Evolutionary conservation across 1,140 invertebrate species (phyloP).

Genomic region (Ceratosolen fusciceps): DNA sequence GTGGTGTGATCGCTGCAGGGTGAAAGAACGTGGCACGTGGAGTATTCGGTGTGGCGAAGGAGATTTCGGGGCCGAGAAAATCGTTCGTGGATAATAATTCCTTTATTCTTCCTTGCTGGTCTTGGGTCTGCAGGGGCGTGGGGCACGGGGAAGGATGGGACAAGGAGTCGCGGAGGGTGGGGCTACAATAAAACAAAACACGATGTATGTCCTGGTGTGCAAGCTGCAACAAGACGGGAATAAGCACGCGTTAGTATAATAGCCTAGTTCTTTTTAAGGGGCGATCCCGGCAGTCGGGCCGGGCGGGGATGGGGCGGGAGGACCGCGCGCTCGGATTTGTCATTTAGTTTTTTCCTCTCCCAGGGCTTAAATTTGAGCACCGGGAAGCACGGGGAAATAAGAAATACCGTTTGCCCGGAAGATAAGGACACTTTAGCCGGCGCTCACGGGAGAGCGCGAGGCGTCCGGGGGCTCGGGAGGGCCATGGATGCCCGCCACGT

Average conservation of each 20-base stretch:
- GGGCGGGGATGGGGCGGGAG: background rate
- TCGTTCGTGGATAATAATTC: background rate
- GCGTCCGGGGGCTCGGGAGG: too few relatives aligned
- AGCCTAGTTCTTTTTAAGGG: slow-evolving; percentile 1
- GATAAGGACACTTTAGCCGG: slow-evolving; percentile 41
- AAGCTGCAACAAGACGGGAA: slow-evolving; percentile 63
- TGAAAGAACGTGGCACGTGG: background rate
- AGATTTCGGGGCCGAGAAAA: background rate
- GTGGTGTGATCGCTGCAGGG: background rate
- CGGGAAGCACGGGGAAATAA: background rate
- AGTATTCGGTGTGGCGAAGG: background rate
- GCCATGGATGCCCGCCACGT: background rate
- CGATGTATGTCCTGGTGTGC: slow-evolving; percentile 72
- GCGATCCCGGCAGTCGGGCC: too few relatives aligned
- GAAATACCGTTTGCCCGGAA: slow-evolving; percentile 30
- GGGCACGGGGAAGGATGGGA: slow-evolving; percentile 52
- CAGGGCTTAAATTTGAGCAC: slow-evolving; percentile 20
- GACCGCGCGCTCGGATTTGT: slow-evolving; percentile 29
- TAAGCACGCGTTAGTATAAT: slow-evolving; percentile 52
- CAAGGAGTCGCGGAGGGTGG: slow-evolving; percentile 54
- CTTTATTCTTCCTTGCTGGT: slow-evolving; percentile 28
- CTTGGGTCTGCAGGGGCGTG: slow-evolving; percentile 31
- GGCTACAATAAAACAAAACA: slow-evolving; percentile 73
- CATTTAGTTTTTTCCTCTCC: slow-evolving; percentile 1
- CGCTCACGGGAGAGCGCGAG: background rate